Evolutionary conservation across 92 coral and sea anemone species (phyloP).

Genomic region (Bergia puertoricense): DNA sequence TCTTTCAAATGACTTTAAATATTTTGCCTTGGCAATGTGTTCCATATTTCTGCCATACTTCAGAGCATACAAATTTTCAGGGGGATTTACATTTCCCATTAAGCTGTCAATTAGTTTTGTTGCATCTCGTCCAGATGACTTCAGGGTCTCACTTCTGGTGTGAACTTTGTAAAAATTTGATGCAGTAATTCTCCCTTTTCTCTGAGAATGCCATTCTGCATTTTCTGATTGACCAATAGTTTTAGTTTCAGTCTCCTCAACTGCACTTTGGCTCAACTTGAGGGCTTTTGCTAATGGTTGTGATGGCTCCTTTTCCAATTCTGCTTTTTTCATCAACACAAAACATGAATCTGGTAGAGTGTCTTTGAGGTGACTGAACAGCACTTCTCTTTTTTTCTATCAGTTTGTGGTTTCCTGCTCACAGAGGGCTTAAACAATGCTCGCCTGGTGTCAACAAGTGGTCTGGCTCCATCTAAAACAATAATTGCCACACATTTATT

Average conservation of each 20-base stretch:
- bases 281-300: background rate
- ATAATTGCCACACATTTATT: background rate
- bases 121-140: background rate
- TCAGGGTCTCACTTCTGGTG: conserved; percentile 30
- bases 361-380: conserved; percentile 11
- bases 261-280: conserved; percentile 15
- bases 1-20: conserved; percentile 40
- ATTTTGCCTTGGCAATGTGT: conserved; percentile 40
- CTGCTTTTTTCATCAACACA: conserved; percentile 4
- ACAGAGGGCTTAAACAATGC: conserved; percentile 24
- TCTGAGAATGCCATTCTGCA: background rate
- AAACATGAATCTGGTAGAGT: conserved; percentile 36
- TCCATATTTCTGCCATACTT: conserved; percentile 65
- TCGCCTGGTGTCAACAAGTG: conserved; percentile 32
- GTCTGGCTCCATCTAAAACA: conserved; percentile 28
- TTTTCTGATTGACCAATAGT: conserved; percentile 30
- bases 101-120: conserved; percentile 12
- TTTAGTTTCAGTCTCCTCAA: background rate
- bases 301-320: background rate
- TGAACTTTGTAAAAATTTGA: conserved; percentile 31
- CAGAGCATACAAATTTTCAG: conserved; percentile 45
- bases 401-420: background rate
- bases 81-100: conserved; percentile 41
- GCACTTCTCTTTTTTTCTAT: conserved; percentile 14
- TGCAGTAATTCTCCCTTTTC: conserved; percentile 31